These are phyloP conservation scores for Luperina testacea DNA, from an alignment of 2,888 invertebrate species.

Conservation along the genomic window DNA sequence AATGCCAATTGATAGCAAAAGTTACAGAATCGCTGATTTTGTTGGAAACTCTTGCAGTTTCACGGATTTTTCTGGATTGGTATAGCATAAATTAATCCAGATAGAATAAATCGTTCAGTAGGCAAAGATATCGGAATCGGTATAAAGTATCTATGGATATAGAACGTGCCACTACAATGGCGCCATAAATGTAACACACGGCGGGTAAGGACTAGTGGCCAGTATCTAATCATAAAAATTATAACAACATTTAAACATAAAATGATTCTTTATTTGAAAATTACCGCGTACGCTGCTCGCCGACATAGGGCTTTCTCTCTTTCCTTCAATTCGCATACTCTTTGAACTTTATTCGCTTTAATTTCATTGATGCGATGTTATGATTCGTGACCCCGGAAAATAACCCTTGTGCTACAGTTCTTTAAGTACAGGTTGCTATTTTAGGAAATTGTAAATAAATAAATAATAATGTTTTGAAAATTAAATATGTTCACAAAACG, in stretches of 20 bases:
- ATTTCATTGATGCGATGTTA: neutral
- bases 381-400: neutral
- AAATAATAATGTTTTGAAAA: too few species aligned
- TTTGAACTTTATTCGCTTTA: neutral
- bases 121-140: neutral
- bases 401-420: neutral
- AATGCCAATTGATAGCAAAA: slow-evolving; percentile 46
- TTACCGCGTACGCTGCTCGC: too few species aligned
- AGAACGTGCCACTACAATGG: neutral
- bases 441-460: neutral
- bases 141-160: neutral
- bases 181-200: neutral
- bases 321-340: neutral
- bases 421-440: neutral
- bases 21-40: slow-evolving; percentile 39
- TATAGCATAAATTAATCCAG: slow-evolving; percentile 6
- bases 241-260: too few species aligned
- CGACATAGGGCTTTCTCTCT: neutral
- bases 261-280: too few species aligned
- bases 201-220: too few species aligned
- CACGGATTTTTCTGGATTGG: slow-evolving; percentile 1
- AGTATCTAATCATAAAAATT: too few species aligned
- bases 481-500: neutral
- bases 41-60: slow-evolving; percentile 24
- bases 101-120: neutral